Conservation (phyloP, 2,888 invertebrate species). For the Sesia apiformis region DNA sequence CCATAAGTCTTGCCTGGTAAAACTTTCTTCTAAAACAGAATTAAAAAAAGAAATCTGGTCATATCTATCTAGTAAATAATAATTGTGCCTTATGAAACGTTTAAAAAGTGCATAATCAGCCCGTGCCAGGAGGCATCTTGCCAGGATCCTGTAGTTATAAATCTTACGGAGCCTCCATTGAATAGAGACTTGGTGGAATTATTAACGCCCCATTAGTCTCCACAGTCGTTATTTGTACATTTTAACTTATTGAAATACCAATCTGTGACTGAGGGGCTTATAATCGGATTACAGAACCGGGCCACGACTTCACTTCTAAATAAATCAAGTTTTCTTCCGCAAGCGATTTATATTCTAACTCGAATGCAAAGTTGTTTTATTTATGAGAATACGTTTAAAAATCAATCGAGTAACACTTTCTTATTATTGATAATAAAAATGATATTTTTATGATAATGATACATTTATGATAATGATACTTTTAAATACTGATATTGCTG, state of each 20-base stretch:
- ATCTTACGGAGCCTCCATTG: slow-evolving; percentile 57
- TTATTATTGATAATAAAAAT: too few species aligned
- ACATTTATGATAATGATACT: too few species aligned
- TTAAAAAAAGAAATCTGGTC: too few species aligned
- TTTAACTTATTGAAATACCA: slow-evolving; percentile 26
- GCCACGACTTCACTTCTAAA: not conserved
- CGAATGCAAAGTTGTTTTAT: not conserved
- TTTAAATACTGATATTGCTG: too few species aligned
- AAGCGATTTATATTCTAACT: not conserved
- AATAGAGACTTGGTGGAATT: slow-evolving; percentile 65
- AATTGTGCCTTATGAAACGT: slow-evolving; percentile 30
- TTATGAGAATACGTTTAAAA: not conserved
- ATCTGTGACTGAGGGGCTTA: slow-evolving; percentile 31
- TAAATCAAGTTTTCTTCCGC: not conserved
- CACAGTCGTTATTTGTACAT: slow-evolving; percentile 58
- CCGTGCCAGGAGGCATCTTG: slow-evolving; percentile 66
- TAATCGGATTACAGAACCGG: slow-evolving; percentile 25
- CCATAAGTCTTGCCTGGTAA: too few species aligned
- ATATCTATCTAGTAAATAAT: slow-evolving; percentile 1
- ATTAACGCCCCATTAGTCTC: slow-evolving; percentile 68
- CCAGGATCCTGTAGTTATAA: slow-evolving; percentile 67
- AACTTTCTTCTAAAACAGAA: too few species aligned
- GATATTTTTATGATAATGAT: too few species aligned
- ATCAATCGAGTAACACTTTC: too few species aligned
- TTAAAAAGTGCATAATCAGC: slow-evolving; percentile 57